Evolutionary conservation across 2,113 vertebrate species (phyloP), one percentile per base, ranked within the genome.

Genomic region (Talpa occidentalis): DNA sequence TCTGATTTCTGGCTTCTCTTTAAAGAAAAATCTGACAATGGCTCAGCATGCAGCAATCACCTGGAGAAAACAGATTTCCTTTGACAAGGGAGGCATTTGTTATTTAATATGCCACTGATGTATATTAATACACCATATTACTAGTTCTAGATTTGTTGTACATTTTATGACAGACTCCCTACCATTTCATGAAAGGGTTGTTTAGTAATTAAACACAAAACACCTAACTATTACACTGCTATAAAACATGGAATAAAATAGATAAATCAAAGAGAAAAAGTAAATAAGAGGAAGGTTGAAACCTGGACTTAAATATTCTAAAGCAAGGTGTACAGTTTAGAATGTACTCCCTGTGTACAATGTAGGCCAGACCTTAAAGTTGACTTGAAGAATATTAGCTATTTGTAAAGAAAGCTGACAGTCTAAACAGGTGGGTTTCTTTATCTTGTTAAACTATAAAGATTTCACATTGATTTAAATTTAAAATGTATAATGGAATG

Each of bases 391-490:
- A 42, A 30, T 59, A 52, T 16, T 59, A 77, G 47, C 37, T 56
- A n/a, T 79, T 62, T 73, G 17, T 40, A 73, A 74, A 26, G 30
- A 5, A 83, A 67, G 66, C 7, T 40, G 47, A 59, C 14, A 62
- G n/a, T 62, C n/a, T 72, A 62, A 10, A 72, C 44, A 52, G 42
- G 21, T 72, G n/a, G 44, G 40, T 78, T 79, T 35, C 6, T 86
- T 40, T 86, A 42, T 91, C 92, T 80, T 67, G 44, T 30, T 87
- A 66, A 81, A 49, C 24, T 85, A 22, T 86, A 26, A 81, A 66
- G 62, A 59, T 42, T 7, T 77, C n/a, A 47, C 15, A 59, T 79
- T 77, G 40, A 73, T 17, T 54, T 17, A 69, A 74, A 80, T 64
- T 78, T 2, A 78, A 67, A 86, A 74, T 69, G 22, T 62, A 37